Base-by-base conservation (phyloP, 1,140 invertebrate species). In the Drosophila saltans region DNA sequence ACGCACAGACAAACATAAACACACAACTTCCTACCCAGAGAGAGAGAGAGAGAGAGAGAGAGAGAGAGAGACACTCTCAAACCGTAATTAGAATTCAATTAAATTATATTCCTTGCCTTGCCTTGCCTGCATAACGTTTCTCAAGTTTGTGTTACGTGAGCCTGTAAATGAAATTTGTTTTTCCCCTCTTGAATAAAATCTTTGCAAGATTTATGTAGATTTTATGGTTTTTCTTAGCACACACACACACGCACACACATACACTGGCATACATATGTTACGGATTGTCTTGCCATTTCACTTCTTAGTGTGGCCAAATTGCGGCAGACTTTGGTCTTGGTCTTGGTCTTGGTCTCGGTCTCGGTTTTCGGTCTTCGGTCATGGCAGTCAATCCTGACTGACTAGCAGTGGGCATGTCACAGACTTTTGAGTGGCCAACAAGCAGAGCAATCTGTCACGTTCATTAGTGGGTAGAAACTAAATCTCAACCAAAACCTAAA, bases 381-480 rank as follows among this genome's bases (percentile, higher is more conserved):
- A 6, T 36, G 33, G 3, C 28, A 30, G 2, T 30, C 28, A 30
- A 30, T 36, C 33, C 33, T 36, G 6, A 36, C 33, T 36, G 6
- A 36, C 45, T 52, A 8, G 45, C 21, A 39, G 26, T 71, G 28
- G 43, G 24, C 39, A 43, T 69, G 66, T 62, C 39, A 66, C 58
- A 56, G 68, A 66, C 63, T 71, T 75, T 72, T 65, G 60, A 69
- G 62, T 45, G 72, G 41, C 69, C 57, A 40, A 72, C 16, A 58
- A 73, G 45, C 45, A 52, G 45, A 26, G 45, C 45, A 69, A 66
- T 73, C 75, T 73, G 75, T 69, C 70, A 77, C 70, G 75, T 69
- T 73, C 72, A 69, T 69, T 69, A 77, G 56, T 56, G 52, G 45
- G 30, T 48, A 48, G 43, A 45, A 64, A 52, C 57, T 59, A 39